Conservation (phyloP, 37 sponge, comb jelly and placozoan genomes). For the Cliona cf. orientalis region DNA sequence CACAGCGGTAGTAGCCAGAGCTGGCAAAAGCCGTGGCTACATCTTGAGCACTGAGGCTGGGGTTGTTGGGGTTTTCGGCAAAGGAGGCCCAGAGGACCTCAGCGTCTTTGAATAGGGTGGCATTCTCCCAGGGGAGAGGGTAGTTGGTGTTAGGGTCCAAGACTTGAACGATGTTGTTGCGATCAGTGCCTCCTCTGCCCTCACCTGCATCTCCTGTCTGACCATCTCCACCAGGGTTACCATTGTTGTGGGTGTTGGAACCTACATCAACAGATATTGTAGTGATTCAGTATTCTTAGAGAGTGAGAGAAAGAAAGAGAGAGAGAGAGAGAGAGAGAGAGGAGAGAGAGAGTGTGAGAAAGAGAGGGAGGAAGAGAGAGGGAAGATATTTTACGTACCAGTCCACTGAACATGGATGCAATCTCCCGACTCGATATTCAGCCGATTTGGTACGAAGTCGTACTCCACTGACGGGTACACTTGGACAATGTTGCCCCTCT, state of each 20-base stretch:
- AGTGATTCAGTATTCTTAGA: neutral
- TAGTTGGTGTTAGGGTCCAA: slow-evolving; percentile 78
- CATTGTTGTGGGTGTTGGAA: slow-evolving; percentile 99
- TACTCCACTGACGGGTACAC: slow-evolving; percentile 96
- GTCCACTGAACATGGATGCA: slow-evolving; percentile 97
- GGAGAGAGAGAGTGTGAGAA: no score
- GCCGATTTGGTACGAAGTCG: slow-evolving; percentile 96
- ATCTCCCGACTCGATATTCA: slow-evolving; percentile 51
- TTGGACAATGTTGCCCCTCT: slow-evolving; percentile 99
- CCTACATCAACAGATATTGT: slow-evolving; percentile 43
- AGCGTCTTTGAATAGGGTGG: slow-evolving; percentile 77
- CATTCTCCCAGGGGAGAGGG: slow-evolving; percentile 83
- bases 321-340: no score
- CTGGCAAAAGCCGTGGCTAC: slow-evolving; percentile 72
- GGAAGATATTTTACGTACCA: no score
- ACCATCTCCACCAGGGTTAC: slow-evolving; percentile 92
- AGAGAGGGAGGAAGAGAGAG: no score
- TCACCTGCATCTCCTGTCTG: slow-evolving; percentile 99
- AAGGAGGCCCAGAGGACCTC: slow-evolving; percentile 60
- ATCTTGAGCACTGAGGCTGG: slow-evolving; percentile 22
- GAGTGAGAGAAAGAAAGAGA: no score
- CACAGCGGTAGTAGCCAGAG: slow-evolving; percentile 85
- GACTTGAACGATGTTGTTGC: slow-evolving; percentile 85
- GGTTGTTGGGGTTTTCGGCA: neutral
- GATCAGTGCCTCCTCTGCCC: slow-evolving; percentile 96